A percentile compares a stretch with the other conserved stretches of the same genome.
These are phyloP conservation scores for Microdon myrmicae DNA, from an alignment of 2,888 invertebrate species.

Conservation along the genomic window DNA sequence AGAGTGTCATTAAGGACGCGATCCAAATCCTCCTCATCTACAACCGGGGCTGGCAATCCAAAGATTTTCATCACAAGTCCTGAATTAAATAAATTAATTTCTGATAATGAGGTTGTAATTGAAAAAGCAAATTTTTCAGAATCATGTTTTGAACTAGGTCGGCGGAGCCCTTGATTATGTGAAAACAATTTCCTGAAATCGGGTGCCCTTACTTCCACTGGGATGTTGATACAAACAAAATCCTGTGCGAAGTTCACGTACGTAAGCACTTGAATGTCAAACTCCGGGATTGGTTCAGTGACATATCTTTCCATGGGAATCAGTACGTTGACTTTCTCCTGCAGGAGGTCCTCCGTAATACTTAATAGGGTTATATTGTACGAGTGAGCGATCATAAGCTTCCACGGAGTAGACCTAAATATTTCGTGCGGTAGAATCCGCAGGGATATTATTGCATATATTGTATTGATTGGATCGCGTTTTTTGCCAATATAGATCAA, in stretches of 20 bases:
- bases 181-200: slow-evolving; percentile 24
- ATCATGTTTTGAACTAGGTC: neutral
- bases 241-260: slow-evolving; percentile 38
- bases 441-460: slow-evolving; percentile 56
- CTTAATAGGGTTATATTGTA: slow-evolving; percentile 46
- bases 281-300: slow-evolving; percentile 52
- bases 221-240: slow-evolving; percentile 44
- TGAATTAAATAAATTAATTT: too few species aligned
- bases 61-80: too few species aligned
- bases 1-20: slow-evolving; percentile 5
- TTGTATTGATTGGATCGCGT: slow-evolving; percentile 25
- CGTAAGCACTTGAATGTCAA: slow-evolving; percentile 52
- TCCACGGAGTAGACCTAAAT: slow-evolving; percentile 56
- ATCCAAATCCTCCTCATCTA: slow-evolving; percentile 6
- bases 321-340: slow-evolving; percentile 53
- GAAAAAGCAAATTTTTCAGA: neutral
- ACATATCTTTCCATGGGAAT: slow-evolving; percentile 51
- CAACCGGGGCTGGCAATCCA: slow-evolving; percentile 1
- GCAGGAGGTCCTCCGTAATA: slow-evolving; percentile 56
- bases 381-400: slow-evolving; percentile 54
- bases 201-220: slow-evolving; percentile 10
- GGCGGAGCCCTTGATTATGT: slow-evolving; percentile 11
- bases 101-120: slow-evolving; percentile 3
- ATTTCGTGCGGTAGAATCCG: slow-evolving; percentile 50
- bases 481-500: slow-evolving; percentile 43